Percentiles rank a stretch among this genome's conserved stretches.
These are phyloP conservation scores for Mormyrops boulengeri DNA, from an alignment of 2,797 vertebrate genomes.

Conservation along the genomic window DNA sequence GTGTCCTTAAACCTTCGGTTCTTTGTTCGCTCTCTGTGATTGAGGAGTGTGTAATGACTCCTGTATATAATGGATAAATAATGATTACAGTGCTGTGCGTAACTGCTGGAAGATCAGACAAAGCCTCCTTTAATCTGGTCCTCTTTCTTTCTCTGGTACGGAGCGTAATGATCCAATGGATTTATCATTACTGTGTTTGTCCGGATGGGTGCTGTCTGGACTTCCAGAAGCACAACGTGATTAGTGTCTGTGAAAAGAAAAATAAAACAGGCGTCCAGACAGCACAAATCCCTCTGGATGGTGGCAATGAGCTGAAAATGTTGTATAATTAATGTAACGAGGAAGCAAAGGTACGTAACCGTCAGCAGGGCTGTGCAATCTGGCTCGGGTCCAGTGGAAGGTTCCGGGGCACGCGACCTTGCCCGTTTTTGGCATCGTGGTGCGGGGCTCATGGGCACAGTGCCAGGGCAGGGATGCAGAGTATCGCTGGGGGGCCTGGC, in stretches of 20 bases:
- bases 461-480: not conserved
- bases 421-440: not conserved
- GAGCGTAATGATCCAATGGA: conserved; percentile 52
- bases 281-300: not conserved
- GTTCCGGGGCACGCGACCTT: conserved; percentile 2
- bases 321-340: not conserved
- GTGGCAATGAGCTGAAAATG: not conserved
- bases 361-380: not conserved
- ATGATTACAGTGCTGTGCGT: conserved; percentile 46
- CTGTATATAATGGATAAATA: conserved; percentile 49
- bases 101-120: conserved; percentile 45
- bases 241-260: conserved; percentile 30
- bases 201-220: conserved; percentile 41
- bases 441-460: not conserved
- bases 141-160: conserved; percentile 51
- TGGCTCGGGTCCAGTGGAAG: not conserved
- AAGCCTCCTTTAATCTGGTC: conserved; percentile 44
- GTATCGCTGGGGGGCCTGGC: not conserved
- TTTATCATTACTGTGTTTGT: conserved; percentile 42
- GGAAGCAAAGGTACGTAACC: not conserved
- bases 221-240: conserved; percentile 39
- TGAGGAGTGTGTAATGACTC: conserved; percentile 3
- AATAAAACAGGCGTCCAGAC: not conserved
- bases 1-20: not conserved
- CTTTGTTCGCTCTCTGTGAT: conserved; percentile 13